These are phyloP conservation scores for Dicentrarchus labrax DNA, from an alignment of 2,113 vertebrate species.

Conservation along the genomic window DNA sequence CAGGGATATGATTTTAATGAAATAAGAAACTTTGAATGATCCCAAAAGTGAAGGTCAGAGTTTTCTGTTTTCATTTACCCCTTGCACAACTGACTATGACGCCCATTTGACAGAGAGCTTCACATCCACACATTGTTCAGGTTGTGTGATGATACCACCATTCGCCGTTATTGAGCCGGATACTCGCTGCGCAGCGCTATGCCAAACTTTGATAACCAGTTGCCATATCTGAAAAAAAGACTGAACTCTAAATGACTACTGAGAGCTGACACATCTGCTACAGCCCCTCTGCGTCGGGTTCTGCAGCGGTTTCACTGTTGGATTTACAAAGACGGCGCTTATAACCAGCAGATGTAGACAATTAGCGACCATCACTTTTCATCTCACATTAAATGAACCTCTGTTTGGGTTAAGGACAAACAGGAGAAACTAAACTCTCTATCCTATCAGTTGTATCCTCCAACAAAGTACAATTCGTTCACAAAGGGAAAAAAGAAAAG, in stretches of 20 bases:
- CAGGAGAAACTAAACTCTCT: background rate
- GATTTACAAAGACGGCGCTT: conserved; percentile 28
- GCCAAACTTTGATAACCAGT: background rate
- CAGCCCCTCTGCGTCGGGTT: background rate
- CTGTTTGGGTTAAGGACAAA: background rate
- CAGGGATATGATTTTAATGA: background rate
- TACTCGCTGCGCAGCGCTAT: background rate
- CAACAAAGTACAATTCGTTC: background rate
- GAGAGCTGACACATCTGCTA: conserved; percentile 20
- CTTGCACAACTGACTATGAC: background rate
- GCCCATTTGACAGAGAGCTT: background rate
- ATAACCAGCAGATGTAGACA: conserved; percentile 68
- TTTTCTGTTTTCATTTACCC: background rate
- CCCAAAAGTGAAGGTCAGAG: background rate
- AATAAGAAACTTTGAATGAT: background rate
- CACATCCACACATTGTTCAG: background rate
- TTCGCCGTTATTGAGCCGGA: background rate
- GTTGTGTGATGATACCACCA: background rate
- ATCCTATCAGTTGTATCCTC: background rate
- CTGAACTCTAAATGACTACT: background rate
- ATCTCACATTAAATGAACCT: background rate
- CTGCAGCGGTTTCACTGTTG: conserved; percentile 25
- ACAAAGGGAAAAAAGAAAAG: conserved; percentile 32
- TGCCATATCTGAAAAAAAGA: background rate
- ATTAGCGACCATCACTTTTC: conserved; percentile 55